Conservation (phyloP, 2,113 vertebrate genomes). For the Sitta europaea region DNA sequence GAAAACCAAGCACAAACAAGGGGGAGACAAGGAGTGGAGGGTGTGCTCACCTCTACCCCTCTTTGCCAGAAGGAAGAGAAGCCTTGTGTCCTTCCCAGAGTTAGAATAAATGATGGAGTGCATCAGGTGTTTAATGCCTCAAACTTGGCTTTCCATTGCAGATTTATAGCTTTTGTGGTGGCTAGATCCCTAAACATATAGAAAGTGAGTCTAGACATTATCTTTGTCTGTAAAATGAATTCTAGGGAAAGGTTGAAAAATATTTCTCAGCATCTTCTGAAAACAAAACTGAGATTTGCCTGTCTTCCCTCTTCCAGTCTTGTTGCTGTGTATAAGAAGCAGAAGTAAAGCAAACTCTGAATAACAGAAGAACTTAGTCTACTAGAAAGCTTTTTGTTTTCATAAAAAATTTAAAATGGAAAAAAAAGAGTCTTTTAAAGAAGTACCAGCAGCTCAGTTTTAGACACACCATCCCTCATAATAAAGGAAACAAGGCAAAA, state of each 20-base stretch:
- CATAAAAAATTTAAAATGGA: background rate
- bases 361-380: background rate
- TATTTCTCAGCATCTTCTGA: background rate
- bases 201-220: background rate
- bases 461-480: background rate
- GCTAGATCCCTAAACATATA: background rate
- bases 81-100: background rate
- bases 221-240: background rate
- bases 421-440: background rate
- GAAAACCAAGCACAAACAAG: background rate
- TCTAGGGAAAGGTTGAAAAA: background rate
- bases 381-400: background rate
- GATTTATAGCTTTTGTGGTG: background rate
- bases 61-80: background rate
- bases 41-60: background rate
- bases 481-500: background rate
- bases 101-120: background rate
- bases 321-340: background rate
- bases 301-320: background rate
- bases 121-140: background rate
- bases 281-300: background rate
- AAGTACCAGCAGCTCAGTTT: background rate
- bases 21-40: background rate
- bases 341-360: background rate
- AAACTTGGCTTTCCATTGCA: background rate